Evolutionary conservation across 37 sponge, comb jelly and placozoan species (phyloP).

Genomic region (Haliclona indistincta): DNA sequence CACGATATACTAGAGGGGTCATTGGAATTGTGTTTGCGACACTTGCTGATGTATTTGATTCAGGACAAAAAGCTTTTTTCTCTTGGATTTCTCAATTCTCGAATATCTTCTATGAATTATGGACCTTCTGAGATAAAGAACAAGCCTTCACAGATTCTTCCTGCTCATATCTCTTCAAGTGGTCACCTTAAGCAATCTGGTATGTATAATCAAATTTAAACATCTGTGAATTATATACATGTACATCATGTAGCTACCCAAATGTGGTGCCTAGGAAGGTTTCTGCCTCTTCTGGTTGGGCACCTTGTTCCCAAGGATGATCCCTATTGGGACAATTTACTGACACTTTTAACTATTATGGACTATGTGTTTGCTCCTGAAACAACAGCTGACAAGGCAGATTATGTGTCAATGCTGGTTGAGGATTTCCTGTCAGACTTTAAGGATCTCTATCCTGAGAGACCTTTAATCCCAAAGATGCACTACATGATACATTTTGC

Average conservation of each 20-base stretch:
- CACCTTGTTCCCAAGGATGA: conserved; percentile 41
- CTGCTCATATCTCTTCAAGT: not conserved
- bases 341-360: conserved; percentile 51
- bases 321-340: conserved; percentile 43
- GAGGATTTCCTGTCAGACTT: conserved; percentile 33
- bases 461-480: too few species aligned
- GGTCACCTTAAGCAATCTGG: not conserved
- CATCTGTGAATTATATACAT: not conserved
- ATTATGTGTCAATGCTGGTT: conserved; percentile 12
- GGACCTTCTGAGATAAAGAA: not conserved
- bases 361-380: conserved; percentile 61
- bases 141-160: not conserved
- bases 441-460: conserved; percentile 31
- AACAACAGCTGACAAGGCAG: conserved; percentile 22
- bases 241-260: conserved; percentile 47
- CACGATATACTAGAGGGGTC: conserved; percentile 1
- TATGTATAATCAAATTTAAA: not conserved
- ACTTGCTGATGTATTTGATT: conserved; percentile 17
- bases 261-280: conserved; percentile 67
- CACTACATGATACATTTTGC: conserved; percentile 62
- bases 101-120: not conserved
- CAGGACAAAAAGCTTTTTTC: conserved; percentile 6
- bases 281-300: conserved; percentile 64
- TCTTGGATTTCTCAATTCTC: not conserved
- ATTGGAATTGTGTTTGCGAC: not conserved